These are phyloP conservation scores for Morpho helenor DNA, from an alignment of 2,888 invertebrate genomes.

Conservation along the genomic window DNA sequence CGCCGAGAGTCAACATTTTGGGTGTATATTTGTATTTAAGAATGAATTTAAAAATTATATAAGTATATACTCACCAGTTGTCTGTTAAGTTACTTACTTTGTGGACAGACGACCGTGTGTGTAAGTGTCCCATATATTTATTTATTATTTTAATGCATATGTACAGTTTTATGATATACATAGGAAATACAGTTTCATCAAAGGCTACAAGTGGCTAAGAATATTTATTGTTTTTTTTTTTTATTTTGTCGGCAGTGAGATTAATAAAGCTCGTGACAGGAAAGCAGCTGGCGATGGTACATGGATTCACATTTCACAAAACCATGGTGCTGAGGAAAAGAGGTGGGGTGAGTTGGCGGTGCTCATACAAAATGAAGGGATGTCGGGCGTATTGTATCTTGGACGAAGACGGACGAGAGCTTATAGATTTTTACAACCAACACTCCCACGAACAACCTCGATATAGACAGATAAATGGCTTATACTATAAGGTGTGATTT, in stretches of 20 bases:
- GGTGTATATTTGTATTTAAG: no score
- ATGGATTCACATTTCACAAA: conserved; percentile 8
- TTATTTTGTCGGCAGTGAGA: conserved; percentile 1
- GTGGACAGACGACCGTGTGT: no score
- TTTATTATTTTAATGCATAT: no score
- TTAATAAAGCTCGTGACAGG: conserved; percentile 1
- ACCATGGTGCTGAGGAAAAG: not conserved
- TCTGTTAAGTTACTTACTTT: no score
- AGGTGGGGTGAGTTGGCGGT: conserved; percentile 2
- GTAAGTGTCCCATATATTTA: no score
- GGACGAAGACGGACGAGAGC: not conserved
- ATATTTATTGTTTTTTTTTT: no score
- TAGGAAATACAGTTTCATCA: no score
- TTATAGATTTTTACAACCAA: conserved; percentile 1
- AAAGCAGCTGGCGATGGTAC: conserved; percentile 4
- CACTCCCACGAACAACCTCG: conserved; percentile 3
- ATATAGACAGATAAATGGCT: conserved; percentile 3
- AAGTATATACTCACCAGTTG: no score
- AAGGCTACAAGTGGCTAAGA: no score
- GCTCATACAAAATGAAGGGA: conserved; percentile 8
- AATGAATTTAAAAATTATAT: no score
- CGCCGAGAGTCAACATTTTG: no score
- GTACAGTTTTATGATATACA: no score
- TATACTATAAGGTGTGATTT: not conserved
- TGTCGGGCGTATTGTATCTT: conserved; percentile 7